phyloP scores from a whole-genome alignment of 1,140 invertebrate genomes.

The Oryctes rhinoceros region DNA sequence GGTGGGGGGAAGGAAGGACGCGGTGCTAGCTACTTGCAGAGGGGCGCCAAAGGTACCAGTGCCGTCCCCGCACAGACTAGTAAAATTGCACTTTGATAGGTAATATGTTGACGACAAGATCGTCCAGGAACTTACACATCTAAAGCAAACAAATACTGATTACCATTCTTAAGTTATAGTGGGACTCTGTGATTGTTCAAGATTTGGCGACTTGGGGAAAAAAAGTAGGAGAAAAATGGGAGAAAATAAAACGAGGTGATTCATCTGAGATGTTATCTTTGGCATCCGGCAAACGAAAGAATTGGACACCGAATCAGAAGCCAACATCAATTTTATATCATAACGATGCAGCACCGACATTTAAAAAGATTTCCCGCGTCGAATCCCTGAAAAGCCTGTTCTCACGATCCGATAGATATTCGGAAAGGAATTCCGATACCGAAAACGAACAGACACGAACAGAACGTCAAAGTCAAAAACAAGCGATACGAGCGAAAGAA shows the following conservation, averaged over 20 bases:
- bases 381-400: conserved; percentile 68
- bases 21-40: too few relatives aligned
- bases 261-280: conserved; percentile 66
- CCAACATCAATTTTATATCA: conserved; percentile 14
- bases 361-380: conserved; percentile 66
- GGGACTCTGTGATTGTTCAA: conserved; percentile 48
- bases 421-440: conserved; percentile 22
- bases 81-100: too few relatives aligned
- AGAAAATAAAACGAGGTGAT: conserved; percentile 68
- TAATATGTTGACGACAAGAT: too few relatives aligned
- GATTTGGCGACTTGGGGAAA: conserved; percentile 73
- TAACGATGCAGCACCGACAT: conserved; percentile 46
- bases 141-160: too few relatives aligned
- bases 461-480: conserved; percentile 4
- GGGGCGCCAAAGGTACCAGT: too few relatives aligned
- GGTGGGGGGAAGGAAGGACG: too few relatives aligned
- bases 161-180: background rate
- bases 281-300: conserved; percentile 55
- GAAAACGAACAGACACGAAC: conserved; percentile 34
- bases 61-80: too few relatives aligned
- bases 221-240: conserved; percentile 71
- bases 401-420: conserved; percentile 48
- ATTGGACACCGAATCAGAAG: background rate
- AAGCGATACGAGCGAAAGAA: conserved; percentile 47
- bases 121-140: too few relatives aligned